Percentiles rank a stretch among this genome's conserved stretches.
Evolutionary conservation across 2,888 invertebrate species (phyloP).

Genomic region (Pollenia amentaria): DNA sequence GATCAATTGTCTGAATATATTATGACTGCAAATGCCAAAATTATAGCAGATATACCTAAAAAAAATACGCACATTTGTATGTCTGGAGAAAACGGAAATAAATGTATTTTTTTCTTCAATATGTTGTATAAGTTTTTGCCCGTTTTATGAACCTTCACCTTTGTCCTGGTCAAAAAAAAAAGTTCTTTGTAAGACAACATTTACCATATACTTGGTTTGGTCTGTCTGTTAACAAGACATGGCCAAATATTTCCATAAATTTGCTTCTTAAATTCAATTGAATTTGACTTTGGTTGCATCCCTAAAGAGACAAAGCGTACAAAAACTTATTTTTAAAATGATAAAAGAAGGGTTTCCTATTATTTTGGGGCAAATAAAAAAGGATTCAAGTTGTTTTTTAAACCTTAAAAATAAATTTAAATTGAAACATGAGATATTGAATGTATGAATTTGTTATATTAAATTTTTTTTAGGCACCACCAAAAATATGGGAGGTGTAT

Average conservation of each 20-base stretch:
- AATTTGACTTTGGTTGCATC: neutral
- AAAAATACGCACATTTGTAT: neutral
- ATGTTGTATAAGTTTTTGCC: no score
- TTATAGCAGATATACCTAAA: slow-evolving; percentile 1
- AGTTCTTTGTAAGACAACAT: no score
- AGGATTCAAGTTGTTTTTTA: neutral
- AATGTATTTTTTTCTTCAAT: neutral
- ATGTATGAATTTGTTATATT: neutral
- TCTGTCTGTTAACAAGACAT: neutral
- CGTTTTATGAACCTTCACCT: slow-evolving; percentile 13
- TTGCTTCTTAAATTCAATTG: neutral
- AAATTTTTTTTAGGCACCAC: no score
- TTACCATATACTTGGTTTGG: neutral
- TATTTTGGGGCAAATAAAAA: neutral
- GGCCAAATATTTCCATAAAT: neutral
- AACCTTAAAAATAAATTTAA: slow-evolving; percentile 44
- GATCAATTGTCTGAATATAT: slow-evolving; percentile 35
- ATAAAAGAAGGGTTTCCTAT: neutral
- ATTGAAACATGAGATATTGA: slow-evolving; percentile 24
- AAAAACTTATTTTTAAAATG: neutral
- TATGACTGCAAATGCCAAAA: slow-evolving; percentile 33
- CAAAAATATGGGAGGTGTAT: no score
- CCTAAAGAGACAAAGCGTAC: neutral
- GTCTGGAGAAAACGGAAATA: slow-evolving; percentile 14
- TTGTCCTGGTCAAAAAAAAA: neutral